These are phyloP conservation scores for Mantis religiosa DNA, from an alignment of 2,888 invertebrate species.

Conservation along the genomic window DNA sequence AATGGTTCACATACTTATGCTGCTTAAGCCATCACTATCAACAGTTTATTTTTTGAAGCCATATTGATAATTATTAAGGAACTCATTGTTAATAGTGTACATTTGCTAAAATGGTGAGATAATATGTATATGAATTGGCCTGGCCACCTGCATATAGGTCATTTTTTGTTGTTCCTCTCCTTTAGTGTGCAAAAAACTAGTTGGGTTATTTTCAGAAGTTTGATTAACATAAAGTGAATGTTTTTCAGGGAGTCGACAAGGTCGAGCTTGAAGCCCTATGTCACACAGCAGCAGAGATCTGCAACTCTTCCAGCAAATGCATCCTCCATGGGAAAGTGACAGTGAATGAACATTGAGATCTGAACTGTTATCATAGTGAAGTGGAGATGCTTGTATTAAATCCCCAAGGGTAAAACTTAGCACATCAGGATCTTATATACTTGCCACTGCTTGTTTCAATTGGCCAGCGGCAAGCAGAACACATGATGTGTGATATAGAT, in stretches of 20 bases:
- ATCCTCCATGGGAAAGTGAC: slow-evolving; percentile 29
- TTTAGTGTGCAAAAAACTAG: no score
- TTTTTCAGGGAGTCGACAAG: slow-evolving; percentile 70
- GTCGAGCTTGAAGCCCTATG: slow-evolving; percentile 69
- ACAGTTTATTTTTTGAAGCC: no score
- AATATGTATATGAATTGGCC: no score
- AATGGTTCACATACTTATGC: no score
- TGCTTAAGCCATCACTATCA: no score
- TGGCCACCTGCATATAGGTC: no score
- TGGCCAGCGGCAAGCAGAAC: background rate
- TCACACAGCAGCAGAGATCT: slow-evolving; percentile 71
- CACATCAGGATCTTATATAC: background rate
- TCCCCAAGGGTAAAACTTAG: background rate
- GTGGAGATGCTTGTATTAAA: background rate
- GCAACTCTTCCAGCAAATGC: slow-evolving; percentile 68
- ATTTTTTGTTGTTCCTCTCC: no score
- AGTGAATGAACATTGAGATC: background rate
- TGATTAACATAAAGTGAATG: background rate
- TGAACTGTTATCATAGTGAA: background rate
- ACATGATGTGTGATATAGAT: background rate
- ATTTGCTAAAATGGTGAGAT: no score
- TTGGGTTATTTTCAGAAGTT: background rate
- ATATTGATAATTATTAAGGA: no score
- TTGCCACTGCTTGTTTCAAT: background rate
- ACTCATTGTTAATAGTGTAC: no score